Conservation (phyloP, 1,140 invertebrate genomes). For the Sycophila sp. region DNA sequence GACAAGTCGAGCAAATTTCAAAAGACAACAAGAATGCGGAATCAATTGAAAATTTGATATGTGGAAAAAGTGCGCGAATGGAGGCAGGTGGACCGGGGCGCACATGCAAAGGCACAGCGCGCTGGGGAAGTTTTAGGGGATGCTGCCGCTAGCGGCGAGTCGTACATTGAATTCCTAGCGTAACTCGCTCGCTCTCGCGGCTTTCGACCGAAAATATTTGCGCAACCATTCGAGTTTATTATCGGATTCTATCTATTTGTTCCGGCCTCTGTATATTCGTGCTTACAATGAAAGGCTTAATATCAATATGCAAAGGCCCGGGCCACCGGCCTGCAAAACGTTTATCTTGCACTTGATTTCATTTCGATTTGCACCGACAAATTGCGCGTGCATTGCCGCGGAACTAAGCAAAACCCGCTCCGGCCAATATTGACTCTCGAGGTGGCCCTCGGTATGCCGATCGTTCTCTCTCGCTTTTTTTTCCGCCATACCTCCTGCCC, state of each 20-base stretch:
- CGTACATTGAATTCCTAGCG: not conserved
- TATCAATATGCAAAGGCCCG: constrained; percentile 65
- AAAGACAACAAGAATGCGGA: no score
- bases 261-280: not conserved
- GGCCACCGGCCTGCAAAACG: constrained; percentile 50
- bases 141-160: not conserved
- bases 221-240: constrained; percentile 26
- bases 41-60: no score
- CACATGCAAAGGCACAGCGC: not conserved
- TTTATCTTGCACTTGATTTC: constrained; percentile 67
- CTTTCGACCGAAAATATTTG: constrained; percentile 22
- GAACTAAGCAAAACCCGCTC: constrained; percentile 32
- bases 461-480: not conserved
- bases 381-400: constrained; percentile 48
- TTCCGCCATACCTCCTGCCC: not conserved
- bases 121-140: not conserved
- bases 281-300: constrained; percentile 55
- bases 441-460: no score
- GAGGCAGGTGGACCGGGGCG: no score
- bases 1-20: no score
- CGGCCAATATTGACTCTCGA: constrained; percentile 51
- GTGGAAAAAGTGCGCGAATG: no score
- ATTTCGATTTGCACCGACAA: constrained; percentile 64
- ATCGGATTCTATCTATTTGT: constrained; percentile 31
- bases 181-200: not conserved